phyloP scores from a whole-genome alignment of 2,113 vertebrate genomes.

The Uria aalge region DNA sequence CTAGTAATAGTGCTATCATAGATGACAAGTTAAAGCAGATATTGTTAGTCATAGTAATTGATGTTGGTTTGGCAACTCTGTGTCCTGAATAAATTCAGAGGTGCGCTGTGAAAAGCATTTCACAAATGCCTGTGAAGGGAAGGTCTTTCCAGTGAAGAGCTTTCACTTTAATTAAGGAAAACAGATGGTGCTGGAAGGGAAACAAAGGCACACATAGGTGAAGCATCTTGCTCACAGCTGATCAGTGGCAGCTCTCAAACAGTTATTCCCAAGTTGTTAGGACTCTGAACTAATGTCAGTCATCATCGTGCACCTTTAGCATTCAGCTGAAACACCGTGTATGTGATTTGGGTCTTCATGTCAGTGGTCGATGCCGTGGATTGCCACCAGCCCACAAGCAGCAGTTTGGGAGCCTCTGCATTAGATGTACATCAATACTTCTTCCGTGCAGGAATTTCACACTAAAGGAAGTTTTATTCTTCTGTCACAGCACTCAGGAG shows the following conservation, averaged over 20 bases:
- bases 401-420: background rate
- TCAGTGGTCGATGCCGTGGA: background rate
- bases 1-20: background rate
- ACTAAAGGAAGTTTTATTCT: background rate
- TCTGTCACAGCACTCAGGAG: background rate
- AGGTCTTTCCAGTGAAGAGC: background rate
- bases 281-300: background rate
- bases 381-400: background rate
- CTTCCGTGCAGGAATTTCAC: background rate
- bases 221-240: constrained; percentile 48
- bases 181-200: constrained; percentile 48
- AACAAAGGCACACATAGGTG: constrained; percentile 33
- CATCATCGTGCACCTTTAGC: background rate
- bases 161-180: constrained; percentile 41
- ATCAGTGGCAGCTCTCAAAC: background rate
- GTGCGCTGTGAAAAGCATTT: background rate
- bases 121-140: constrained; percentile 36
- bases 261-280: background rate
- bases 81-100: background rate
- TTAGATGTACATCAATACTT: background rate
- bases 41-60: background rate
- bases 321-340: background rate
- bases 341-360: background rate
- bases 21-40: constrained; percentile 9
- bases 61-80: background rate